Evolutionary conservation across 2,888 invertebrate genomes (phyloP).

Genomic region (Ochlodes sylvanus): DNA sequence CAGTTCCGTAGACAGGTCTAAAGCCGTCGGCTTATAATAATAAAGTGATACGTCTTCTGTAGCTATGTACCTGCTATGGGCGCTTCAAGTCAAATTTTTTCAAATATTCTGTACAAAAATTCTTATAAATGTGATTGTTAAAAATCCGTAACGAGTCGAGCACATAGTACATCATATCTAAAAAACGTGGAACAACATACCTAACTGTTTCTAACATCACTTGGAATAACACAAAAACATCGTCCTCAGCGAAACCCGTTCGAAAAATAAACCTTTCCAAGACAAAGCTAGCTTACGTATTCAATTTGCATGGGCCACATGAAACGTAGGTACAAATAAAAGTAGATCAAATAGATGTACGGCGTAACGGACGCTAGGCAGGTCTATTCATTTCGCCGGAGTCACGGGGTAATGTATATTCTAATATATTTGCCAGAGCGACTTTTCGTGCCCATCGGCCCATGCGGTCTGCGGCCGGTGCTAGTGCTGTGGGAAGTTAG

Average conservation of each 20-base stretch:
- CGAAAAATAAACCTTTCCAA: conserved; percentile 31
- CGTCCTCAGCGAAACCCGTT: conserved; percentile 40
- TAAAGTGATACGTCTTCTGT: too few relatives aligned
- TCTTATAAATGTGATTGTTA: too few relatives aligned
- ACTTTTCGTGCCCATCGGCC: conserved; percentile 83
- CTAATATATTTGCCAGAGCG: conserved; percentile 84
- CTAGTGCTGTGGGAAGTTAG: conserved; percentile 51
- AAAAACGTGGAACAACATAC: too few relatives aligned
- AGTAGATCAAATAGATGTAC: conserved; percentile 50
- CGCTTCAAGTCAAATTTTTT: too few relatives aligned
- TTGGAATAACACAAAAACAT: conserved; percentile 31
- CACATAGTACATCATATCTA: too few relatives aligned
- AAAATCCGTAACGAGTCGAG: too few relatives aligned
- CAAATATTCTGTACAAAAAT: too few relatives aligned
- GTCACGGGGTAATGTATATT: conserved; percentile 85
- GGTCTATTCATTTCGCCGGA: conserved; percentile 77
- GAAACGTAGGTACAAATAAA: conserved; percentile 45
- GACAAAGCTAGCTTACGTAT: conserved; percentile 46
- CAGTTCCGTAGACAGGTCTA: too few relatives aligned
- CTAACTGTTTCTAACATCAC: too few relatives aligned
- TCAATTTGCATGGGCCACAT: conserved; percentile 48
- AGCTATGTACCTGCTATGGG: too few relatives aligned
- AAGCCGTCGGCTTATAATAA: too few relatives aligned
- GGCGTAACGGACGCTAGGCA: conserved; percentile 51
- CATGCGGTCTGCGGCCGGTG: conserved; percentile 77